Evolutionary conservation across 2,888 invertebrate genomes (phyloP), one percentile per base, ranked within the genome.

Genomic region (Pollenia griseotomentosa): DNA sequence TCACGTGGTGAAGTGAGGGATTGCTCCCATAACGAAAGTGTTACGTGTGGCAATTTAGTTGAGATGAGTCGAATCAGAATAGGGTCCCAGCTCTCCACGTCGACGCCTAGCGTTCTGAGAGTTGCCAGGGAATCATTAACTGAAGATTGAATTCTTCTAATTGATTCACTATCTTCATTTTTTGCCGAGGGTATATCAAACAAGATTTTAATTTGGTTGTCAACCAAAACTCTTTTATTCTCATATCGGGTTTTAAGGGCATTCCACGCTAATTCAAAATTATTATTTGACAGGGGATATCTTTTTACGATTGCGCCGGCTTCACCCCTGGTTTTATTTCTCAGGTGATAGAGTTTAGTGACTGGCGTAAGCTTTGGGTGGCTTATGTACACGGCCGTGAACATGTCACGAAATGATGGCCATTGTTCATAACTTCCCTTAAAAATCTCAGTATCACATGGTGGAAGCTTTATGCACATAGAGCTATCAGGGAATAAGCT

Each of bases 221-320:
- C 51, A 12, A 73, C 73, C 1, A 80, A 23, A 9, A 71, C 55
- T 33, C 71, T n/a, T 53, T 61, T 71, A 53, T 80, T 80, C 10
- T 81, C 55, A 48, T 73, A 81, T 11, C 65, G 61, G 1, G 57
- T 33, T 65, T 57, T 73, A 5, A 73, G 63, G 14, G 55, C 63
- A 19, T 61, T 16, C 79, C 78, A 78, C 3, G 66, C 78, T 14
- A 78, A n/a, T n/a, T n/a, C n/a, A n/a, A 68, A 78, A 46, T 57
- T 78, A 0, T 66, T 66, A 19, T 59, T 65, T 14, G 33, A 61
- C 1, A 61, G 33, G 2, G 33, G 59, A 40, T 61, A 40, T 61
- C 40, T 61, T 61, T 57, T 57, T 57, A 23, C 23, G 3, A 23
- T 23, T 23, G 23, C 23, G 3, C 23, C 23, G 23, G 23, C 23